phyloP scores from a whole-genome alignment of 2,888 invertebrate genomes.

The Meghimatium bilineatum region DNA sequence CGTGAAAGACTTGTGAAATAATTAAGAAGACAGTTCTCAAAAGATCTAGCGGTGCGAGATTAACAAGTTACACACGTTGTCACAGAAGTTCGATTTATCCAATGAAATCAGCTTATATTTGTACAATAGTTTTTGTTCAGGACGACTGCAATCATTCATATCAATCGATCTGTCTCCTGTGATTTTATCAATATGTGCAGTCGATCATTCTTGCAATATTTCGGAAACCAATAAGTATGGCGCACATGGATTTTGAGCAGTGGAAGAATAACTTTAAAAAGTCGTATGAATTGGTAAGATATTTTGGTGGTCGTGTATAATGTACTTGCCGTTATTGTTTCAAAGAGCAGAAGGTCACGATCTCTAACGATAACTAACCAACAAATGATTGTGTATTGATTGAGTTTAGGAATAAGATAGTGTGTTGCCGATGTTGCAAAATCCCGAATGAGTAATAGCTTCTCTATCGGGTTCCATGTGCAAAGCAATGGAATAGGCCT shows the following conservation, averaged over 20 bases:
- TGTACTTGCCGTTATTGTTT: too few relatives aligned
- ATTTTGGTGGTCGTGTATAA: not conserved
- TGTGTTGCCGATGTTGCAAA: too few relatives aligned
- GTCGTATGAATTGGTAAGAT: slow-evolving; percentile 52
- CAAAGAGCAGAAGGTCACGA: too few relatives aligned
- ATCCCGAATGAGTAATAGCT: too few relatives aligned
- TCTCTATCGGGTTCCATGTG: too few relatives aligned
- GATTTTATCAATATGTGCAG: not conserved
- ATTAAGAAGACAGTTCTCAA: not conserved
- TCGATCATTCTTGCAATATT: not conserved
- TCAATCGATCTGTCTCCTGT: not conserved
- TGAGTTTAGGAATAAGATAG: too few relatives aligned
- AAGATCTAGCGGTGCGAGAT: not conserved
- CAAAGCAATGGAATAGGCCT: too few relatives aligned
- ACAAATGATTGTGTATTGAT: too few relatives aligned
- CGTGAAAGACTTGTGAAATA: not conserved
- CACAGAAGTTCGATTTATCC: not conserved
- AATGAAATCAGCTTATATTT: not conserved
- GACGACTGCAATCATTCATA: not conserved
- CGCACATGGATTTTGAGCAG: slow-evolving; percentile 28
- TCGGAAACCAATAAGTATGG: not conserved
- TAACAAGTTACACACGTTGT: not conserved
- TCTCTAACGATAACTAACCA: too few relatives aligned
- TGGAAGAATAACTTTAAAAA: slow-evolving; percentile 33
- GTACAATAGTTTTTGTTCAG: not conserved